A percentile compares a stretch with the other conserved stretches of the same genome.
Conservation (phyloP, 2,113 vertebrate species). For the Carlito syrichta region DNA sequence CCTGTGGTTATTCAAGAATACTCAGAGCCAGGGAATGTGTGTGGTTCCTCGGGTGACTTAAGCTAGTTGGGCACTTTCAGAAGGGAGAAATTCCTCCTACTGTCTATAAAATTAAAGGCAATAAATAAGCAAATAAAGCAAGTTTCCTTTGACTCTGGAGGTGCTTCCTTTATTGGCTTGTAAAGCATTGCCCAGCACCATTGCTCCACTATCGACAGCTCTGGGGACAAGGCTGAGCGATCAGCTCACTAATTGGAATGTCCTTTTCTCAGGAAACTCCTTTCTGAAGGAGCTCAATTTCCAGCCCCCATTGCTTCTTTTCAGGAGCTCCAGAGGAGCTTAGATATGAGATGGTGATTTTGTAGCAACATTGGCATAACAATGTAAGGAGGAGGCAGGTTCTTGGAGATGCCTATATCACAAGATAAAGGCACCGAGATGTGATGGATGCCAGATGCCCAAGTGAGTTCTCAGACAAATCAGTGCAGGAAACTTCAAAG, state of each 20-base stretch:
- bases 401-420: neutral
- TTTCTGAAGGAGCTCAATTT: conserved; percentile 23
- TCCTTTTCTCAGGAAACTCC: conserved; percentile 26
- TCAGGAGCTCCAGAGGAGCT: neutral
- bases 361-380: neutral
- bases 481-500: neutral
- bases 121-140: conserved; percentile 69
- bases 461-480: neutral
- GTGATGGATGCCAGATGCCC: neutral
- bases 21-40: neutral
- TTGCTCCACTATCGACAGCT: conserved; percentile 47
- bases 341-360: neutral
- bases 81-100: conserved; percentile 34
- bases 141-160: conserved; percentile 54
- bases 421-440: neutral
- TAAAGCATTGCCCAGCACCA: conserved; percentile 66
- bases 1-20: neutral
- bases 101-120: conserved; percentile 69
- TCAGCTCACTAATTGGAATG: conserved; percentile 72
- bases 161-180: conserved; percentile 64
- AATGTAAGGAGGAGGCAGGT: neutral
- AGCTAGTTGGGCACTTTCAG: conserved; percentile 46
- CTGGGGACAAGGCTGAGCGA: conserved; percentile 56
- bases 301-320: neutral
- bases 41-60: neutral